Base-by-base conservation (phyloP, 1,140 invertebrate genomes). In the Lasaia peninsularis region DNA sequence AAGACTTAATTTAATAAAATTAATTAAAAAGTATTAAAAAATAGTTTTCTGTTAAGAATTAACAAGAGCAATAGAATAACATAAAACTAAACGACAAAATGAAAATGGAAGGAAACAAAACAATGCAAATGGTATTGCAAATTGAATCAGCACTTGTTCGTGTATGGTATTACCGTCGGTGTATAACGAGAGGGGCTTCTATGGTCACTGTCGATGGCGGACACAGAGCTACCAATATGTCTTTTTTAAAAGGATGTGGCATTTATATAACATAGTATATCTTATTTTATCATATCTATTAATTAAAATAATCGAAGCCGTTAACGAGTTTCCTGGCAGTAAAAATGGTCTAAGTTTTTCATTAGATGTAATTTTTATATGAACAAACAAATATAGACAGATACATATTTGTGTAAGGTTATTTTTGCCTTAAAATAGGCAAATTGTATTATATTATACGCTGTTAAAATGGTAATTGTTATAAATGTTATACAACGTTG, bases 61-160 rank as follows among this genome's bases (percentile, higher is more conserved):
- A 55, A 55, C 53, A 24, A 55, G 53, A 21, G 16, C 35, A 28
- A 33, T 49, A 18, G 31, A 28, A 62, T 58, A 31, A 62, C 51
- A 49, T 53, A 54, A 53, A 44, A 53, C 50, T 53, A 31, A 58
- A 37, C 51, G 50, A 52, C 14, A 52, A 48, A 62, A 56, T 50
- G 51, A 54, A 48, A 58, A 54, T 28, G 51, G 56, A 59, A 56
- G 63, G 52, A 56, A 54, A 62, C 60, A 58, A 62, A 68, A 58
- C 63, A 49, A 63, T 58, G 60, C 55, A 62, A 69, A 67, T 58
- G 52, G 52, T 62, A 74, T 66, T 63, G 67, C 62, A 67, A 72
- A 71, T 69, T 62, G 72, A 75, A 75, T 74, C 67, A 69, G 65
- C 58, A 49, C 55, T 60, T 60, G 64, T 32, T 55, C 63, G 50